Evolutionary conservation across 1,140 invertebrate genomes (phyloP).

Genomic region (Neelides sp.): DNA sequence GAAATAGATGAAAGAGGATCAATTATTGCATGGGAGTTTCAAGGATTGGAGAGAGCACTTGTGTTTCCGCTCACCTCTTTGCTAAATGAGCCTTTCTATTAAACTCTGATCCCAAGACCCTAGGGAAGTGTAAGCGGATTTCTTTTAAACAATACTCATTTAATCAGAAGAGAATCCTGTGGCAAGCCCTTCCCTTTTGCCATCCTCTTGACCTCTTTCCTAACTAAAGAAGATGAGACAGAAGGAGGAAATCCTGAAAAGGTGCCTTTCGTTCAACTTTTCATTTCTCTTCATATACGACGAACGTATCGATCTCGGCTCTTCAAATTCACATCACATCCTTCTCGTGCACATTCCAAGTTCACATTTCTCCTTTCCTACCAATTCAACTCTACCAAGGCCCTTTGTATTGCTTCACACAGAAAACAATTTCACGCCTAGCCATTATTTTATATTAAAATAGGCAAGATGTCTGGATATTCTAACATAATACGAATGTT

Average conservation of each 20-base stretch:
- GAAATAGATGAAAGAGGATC: slow-evolving; percentile 2
- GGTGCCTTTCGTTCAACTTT: neutral
- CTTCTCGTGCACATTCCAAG: too few relatives aligned
- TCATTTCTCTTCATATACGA: neutral
- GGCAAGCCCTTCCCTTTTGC: neutral
- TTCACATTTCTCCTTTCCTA: too few relatives aligned
- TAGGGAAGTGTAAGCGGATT: slow-evolving; percentile 3
- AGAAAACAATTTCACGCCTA: too few relatives aligned
- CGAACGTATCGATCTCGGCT: neutral
- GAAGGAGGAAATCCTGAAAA: neutral
- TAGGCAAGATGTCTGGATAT: too few relatives aligned
- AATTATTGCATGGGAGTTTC: neutral
- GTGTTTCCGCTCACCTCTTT: too few relatives aligned
- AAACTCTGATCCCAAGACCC: neutral
- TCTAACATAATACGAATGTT: too few relatives aligned
- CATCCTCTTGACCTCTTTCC: neutral
- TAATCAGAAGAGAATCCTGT: slow-evolving; percentile 1
- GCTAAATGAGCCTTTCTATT: too few relatives aligned
- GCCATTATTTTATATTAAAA: too few relatives aligned
- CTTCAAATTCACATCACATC: neutral
- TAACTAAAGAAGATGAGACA: neutral
- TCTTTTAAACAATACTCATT: neutral
- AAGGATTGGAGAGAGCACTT: neutral
- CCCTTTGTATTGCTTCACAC: too few relatives aligned
- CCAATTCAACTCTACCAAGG: too few relatives aligned